Conservation (phyloP, 1,140 invertebrate species). For the Drosophila ficusphila region DNA sequence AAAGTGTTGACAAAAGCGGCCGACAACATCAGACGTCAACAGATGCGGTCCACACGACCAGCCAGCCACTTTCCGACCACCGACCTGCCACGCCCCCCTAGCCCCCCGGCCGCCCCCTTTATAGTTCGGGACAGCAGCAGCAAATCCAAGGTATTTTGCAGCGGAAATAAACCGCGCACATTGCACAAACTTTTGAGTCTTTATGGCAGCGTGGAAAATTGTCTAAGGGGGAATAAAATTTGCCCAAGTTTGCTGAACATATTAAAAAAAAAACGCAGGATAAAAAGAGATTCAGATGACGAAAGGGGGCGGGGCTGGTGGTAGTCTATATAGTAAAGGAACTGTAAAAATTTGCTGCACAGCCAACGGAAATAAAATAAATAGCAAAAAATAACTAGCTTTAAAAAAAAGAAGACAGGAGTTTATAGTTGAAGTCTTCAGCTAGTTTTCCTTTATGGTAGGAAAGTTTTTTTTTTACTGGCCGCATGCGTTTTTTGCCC, state of each 20-base stretch:
- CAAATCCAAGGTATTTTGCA: constrained; percentile 81
- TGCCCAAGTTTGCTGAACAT: constrained; percentile 76
- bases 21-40: constrained; percentile 79
- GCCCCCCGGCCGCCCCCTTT: not conserved
- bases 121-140: constrained; percentile 4
- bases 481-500: constrained; percentile 39
- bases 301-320: not conserved
- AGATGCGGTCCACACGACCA: constrained; percentile 62
- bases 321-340: constrained; percentile 41
- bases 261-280: constrained; percentile 62
- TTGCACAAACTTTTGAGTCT: constrained; percentile 73
- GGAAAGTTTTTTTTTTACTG: constrained; percentile 50
- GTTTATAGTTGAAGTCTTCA: constrained; percentile 42
- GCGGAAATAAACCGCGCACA: constrained; percentile 77
- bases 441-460: constrained; percentile 63
- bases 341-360: constrained; percentile 72
- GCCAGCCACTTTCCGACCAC: constrained; percentile 12
- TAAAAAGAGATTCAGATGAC: constrained; percentile 6
- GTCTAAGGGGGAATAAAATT: constrained; percentile 57
- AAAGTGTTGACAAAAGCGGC: constrained; percentile 79
- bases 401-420: constrained; percentile 32
- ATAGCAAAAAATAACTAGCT: constrained; percentile 58
- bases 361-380: constrained; percentile 75
- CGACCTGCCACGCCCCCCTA: not conserved
- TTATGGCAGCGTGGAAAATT: constrained; percentile 80